Percentiles rank a stretch among this genome's conserved stretches.
Evolutionary conservation across 2,888 invertebrate genomes (phyloP).

Genomic region (Cephus nigrinus): DNA sequence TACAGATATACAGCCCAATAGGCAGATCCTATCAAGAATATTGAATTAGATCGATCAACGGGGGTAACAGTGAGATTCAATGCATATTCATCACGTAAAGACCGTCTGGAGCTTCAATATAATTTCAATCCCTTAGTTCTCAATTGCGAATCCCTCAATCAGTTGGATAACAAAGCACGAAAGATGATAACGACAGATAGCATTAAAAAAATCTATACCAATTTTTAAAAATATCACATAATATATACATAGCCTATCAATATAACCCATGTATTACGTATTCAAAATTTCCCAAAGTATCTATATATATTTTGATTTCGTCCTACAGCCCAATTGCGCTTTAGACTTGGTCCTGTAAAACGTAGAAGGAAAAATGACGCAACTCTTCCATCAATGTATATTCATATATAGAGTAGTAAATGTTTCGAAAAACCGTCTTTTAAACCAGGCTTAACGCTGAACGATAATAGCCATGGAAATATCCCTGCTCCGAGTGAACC

Average conservation of each 20-base stretch:
- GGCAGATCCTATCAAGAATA: not conserved
- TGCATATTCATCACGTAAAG: not conserved
- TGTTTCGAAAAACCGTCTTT: too few relatives aligned
- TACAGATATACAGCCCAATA: not conserved
- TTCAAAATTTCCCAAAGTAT: too few relatives aligned
- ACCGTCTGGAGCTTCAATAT: not conserved
- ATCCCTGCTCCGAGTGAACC: too few relatives aligned
- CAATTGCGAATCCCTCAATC: not conserved
- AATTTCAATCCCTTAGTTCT: not conserved
- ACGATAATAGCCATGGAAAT: too few relatives aligned
- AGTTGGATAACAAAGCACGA: not conserved
- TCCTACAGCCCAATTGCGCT: too few relatives aligned
- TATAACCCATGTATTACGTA: too few relatives aligned
- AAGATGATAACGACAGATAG: not conserved
- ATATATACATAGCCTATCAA: not conserved
- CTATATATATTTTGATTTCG: too few relatives aligned
- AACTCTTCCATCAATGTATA: too few relatives aligned
- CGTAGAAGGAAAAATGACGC: too few relatives aligned
- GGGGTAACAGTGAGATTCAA: not conserved
- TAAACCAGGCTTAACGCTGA: too few relatives aligned
- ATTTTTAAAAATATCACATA: not conserved
- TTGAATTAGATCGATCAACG: not conserved
- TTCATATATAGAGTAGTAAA: too few relatives aligned
- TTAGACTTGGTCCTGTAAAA: too few relatives aligned
- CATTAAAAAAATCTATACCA: not conserved